Conservation (phyloP, 2,888 invertebrate genomes). For the Elmis aenea region DNA sequence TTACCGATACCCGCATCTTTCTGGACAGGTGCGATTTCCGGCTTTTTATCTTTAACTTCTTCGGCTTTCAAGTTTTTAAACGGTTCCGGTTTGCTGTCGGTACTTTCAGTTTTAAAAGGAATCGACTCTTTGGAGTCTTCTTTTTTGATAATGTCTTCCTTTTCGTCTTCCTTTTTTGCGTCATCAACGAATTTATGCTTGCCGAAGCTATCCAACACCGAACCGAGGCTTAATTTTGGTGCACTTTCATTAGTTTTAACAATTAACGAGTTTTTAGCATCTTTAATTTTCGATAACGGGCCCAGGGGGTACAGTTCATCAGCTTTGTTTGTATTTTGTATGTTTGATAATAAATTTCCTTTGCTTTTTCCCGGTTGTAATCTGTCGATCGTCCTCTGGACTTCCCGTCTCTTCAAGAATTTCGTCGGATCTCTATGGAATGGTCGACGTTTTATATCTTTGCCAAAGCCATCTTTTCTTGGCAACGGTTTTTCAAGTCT, state of each 20-base stretch:
- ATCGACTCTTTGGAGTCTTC: constrained; percentile 26
- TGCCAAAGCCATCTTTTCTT: constrained; percentile 44
- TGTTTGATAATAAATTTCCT: constrained; percentile 74
- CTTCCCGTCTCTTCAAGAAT: constrained; percentile 57
- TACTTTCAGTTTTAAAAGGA: constrained; percentile 30
- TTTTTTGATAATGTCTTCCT: constrained; percentile 33
- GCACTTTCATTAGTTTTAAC: constrained; percentile 63
- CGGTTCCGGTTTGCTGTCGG: constrained; percentile 19
- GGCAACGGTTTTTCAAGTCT: constrained; percentile 44
- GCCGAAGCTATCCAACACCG: constrained; percentile 72
- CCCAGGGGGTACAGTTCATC: constrained; percentile 57
- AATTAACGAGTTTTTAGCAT: constrained; percentile 52
- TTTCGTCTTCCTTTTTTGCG: constrained; percentile 45
- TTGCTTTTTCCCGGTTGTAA: constrained; percentile 84
- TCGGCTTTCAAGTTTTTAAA: constrained; percentile 13
- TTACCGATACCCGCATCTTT: constrained; percentile 28
- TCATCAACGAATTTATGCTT: constrained; percentile 61
- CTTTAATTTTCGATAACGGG: constrained; percentile 54
- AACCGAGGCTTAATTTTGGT: constrained; percentile 79
- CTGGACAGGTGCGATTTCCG: constrained; percentile 32
- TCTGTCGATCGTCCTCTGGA: constrained; percentile 77
- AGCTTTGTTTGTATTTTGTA: constrained; percentile 52
- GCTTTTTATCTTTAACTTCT: constrained; percentile 28
- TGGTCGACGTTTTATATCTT: constrained; percentile 49
- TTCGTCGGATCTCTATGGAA: constrained; percentile 42